Conservation (phyloP, 2,797 vertebrate genomes). For the Argyrosomus regius region DNA sequence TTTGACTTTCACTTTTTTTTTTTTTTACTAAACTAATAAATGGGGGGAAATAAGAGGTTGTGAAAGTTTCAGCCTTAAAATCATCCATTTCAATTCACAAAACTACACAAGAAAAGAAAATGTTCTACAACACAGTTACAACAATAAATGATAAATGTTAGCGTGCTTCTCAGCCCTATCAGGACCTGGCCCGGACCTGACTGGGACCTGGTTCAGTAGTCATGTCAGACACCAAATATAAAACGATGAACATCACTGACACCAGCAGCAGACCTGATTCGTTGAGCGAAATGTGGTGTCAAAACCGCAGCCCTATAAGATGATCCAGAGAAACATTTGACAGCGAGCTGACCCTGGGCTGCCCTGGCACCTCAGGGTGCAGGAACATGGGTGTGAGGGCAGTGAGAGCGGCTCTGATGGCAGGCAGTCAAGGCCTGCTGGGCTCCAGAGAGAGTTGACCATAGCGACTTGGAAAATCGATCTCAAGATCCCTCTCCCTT, state of each 20-base stretch:
- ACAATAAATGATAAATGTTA: background rate
- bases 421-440: constrained; percentile 43
- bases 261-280: constrained; percentile 48
- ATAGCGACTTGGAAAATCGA: constrained; percentile 80
- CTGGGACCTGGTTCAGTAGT: constrained; percentile 21
- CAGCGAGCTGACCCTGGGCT: constrained; percentile 57
- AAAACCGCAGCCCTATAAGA: constrained; percentile 68
- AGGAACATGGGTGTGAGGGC: constrained; percentile 61
- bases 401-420: constrained; percentile 44
- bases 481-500: constrained; percentile 51
- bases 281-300: constrained; percentile 52
- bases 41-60: background rate
- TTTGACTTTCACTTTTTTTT: too few species aligned
- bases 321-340: constrained; percentile 67
- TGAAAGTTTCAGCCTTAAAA: background rate
- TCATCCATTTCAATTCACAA: background rate
- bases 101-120: background rate
- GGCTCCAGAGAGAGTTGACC: constrained; percentile 61
- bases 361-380: constrained; percentile 51
- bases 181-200: background rate
- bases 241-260: constrained; percentile 19
- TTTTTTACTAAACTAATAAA: background rate
- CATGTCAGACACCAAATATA: constrained; percentile 57
- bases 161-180: background rate
- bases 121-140: background rate